Conservation (phyloP, 2,113 vertebrate genomes). For the Saiga tatarica region DNA sequence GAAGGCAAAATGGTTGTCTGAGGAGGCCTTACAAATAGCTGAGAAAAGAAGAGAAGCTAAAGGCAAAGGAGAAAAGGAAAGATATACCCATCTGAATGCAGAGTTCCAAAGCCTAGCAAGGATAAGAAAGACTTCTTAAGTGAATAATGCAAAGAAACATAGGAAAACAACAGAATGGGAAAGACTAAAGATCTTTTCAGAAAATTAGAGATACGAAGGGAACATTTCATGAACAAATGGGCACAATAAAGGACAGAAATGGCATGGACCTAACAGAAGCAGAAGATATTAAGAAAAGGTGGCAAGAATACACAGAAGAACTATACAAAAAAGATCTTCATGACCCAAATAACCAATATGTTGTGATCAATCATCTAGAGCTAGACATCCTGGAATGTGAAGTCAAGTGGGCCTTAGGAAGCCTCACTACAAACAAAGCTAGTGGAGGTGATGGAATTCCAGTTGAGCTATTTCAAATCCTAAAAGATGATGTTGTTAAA, state of each 20-base stretch:
- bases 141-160: background rate
- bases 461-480: background rate
- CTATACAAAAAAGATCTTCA: background rate
- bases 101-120: background rate
- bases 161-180: background rate
- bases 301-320: background rate
- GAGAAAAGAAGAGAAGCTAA: background rate
- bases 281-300: background rate
- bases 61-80: background rate
- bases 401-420: background rate
- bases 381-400: background rate
- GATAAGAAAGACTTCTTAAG: background rate
- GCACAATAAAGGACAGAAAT: background rate
- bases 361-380: background rate
- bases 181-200: background rate
- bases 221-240: background rate
- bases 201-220: background rate
- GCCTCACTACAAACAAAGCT: background rate
- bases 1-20: background rate
- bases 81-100: background rate
- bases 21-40: background rate
- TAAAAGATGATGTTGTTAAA: background rate
- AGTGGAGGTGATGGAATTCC: background rate
- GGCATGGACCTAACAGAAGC: background rate
- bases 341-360: background rate